Percentiles rank a stretch among this genome's conserved stretches.
phyloP scores from a whole-genome alignment of 2,888 invertebrate species.

The Drosophila dives region DNA sequence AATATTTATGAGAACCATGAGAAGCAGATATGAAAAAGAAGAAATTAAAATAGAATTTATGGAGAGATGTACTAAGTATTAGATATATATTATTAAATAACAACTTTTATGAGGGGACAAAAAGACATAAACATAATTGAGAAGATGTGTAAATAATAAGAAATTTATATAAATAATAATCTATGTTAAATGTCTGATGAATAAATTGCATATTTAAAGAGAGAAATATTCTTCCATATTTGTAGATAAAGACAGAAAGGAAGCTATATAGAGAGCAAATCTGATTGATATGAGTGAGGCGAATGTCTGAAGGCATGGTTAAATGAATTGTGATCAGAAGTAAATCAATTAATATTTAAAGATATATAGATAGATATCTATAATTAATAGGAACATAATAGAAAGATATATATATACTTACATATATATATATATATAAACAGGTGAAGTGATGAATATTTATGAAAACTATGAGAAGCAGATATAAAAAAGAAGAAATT shows the following conservation, averaged over 20 bases:
- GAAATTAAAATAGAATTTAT: background rate
- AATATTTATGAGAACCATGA: background rate
- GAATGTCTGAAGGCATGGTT: too few species aligned
- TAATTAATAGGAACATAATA: background rate
- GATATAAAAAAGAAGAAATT: background rate
- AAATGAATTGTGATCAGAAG: background rate
- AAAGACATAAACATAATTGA: background rate
- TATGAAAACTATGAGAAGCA: background rate
- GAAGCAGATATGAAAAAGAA: background rate
- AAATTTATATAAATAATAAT: too few species aligned
- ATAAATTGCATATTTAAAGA: too few species aligned
- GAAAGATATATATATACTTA: background rate
- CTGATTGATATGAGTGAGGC: background rate
- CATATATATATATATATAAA: background rate
- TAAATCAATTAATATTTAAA: background rate
- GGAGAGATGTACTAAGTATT: background rate
- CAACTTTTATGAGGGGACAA: background rate
- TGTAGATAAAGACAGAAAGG: background rate
- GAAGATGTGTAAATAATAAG: too few species aligned
- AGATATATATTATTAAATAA: background rate
- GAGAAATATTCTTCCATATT: background rate
- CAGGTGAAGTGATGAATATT: background rate
- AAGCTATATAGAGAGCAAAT: background rate
- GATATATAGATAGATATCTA: background rate
- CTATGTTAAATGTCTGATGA: too few species aligned